Evolutionary conservation across 2,113 vertebrate genomes (phyloP).

Genomic region (Ptilonorhynchus violaceus): DNA sequence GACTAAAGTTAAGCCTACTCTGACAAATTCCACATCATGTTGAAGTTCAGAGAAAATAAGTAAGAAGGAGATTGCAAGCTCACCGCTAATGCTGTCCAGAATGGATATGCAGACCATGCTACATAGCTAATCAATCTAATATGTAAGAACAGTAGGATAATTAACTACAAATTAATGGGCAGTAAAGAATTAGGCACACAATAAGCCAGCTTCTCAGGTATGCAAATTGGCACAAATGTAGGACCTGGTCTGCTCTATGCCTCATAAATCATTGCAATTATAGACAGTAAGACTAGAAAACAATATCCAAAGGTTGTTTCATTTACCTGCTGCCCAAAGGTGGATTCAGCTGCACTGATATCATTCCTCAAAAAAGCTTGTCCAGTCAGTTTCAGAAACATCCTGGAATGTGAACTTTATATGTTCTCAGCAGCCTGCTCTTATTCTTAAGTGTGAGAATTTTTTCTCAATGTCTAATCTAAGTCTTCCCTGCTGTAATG

Average conservation of each 20-base stretch:
- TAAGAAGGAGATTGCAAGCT: not conserved
- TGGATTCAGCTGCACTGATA: not conserved
- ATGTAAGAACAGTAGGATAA: conserved; percentile 1
- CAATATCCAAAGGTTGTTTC: not conserved
- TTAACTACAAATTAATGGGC: conserved; percentile 36
- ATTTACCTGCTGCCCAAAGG: not conserved
- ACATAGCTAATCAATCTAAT: not conserved
- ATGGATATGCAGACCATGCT: not conserved
- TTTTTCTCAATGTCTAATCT: not conserved
- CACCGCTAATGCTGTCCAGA: not conserved
- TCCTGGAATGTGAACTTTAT: not conserved
- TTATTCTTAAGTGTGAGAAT: not conserved
- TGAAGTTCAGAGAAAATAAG: not conserved
- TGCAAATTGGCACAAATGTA: not conserved
- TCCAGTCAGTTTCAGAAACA: not conserved
- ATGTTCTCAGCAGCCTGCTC: not conserved
- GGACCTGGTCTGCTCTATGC: not conserved
- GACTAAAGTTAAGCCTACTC: not conserved
- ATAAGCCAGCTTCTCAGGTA: not conserved
- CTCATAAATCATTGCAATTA: conserved; percentile 19
- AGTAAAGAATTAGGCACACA: not conserved
- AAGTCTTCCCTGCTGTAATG: not conserved
- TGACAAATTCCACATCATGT: not conserved
- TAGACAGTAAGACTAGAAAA: not conserved
- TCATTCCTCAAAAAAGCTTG: not conserved